A percentile compares a stretch with the other conserved stretches of the same genome.
phyloP scores from a whole-genome alignment of 2,113 vertebrate genomes.

The Psilopsiagon aurifrons region DNA sequence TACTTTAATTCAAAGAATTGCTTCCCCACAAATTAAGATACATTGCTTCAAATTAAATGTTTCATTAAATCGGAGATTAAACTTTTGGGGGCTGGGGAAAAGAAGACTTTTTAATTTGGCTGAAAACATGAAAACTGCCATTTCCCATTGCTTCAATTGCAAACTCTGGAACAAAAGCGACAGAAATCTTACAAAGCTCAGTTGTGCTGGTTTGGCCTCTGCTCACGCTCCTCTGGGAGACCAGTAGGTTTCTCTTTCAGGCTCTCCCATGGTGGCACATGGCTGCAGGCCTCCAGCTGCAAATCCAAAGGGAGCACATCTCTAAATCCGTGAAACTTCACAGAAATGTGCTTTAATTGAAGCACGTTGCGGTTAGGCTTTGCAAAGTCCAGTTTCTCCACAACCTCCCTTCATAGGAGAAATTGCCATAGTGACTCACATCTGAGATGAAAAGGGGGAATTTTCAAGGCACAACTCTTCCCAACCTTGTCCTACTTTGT shows the following conservation, averaged over 20 bases:
- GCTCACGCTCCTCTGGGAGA: background rate
- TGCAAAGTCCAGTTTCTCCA: background rate
- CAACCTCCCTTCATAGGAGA: background rate
- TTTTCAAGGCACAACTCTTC: background rate
- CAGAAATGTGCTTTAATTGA: background rate
- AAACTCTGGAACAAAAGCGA: background rate
- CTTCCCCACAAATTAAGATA: conserved; percentile 52
- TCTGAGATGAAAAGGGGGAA: background rate
- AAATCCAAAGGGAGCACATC: background rate
- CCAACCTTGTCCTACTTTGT: background rate
- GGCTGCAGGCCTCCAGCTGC: background rate
- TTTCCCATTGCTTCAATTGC: conserved; percentile 14
- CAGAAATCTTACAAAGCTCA: background rate
- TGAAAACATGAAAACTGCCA: background rate
- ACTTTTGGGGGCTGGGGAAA: conserved; percentile 52
- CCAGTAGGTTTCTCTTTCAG: background rate
- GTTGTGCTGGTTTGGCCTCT: background rate
- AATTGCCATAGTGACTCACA: background rate
- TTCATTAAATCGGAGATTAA: conserved; percentile 69
- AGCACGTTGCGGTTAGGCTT: background rate
- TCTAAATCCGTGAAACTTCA: background rate
- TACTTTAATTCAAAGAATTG: conserved; percentile 53
- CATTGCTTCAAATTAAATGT: conserved; percentile 66
- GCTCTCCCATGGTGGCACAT: background rate
- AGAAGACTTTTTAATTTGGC: conserved; percentile 40